Base-by-base conservation (phyloP, 1,140 invertebrate species). In the Zaprionus africanus region DNA sequence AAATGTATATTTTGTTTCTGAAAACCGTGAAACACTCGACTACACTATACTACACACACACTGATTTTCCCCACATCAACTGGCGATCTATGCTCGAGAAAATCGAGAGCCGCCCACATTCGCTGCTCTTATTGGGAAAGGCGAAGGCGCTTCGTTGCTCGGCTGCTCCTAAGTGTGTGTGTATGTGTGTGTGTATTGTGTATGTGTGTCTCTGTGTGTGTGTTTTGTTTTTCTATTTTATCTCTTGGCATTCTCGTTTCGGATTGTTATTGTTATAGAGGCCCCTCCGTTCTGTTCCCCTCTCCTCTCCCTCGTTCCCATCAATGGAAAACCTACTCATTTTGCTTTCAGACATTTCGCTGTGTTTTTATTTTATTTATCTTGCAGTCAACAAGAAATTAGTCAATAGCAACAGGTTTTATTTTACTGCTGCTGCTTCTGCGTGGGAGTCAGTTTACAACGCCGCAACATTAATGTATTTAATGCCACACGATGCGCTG, bases 321-420 rank as follows among this genome's bases (percentile, higher is more conserved):
- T 34, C 9, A 56, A 56, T 28, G 38, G 24, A 28, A 79, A 71
- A 63, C 79, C 79, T 81, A 81, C 81, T 75, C 81, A 72, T 58
- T 81, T 71, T 67, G 43, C 51, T 62, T 60, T 68, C 19, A 56
- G 17, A 36, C 59, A 43, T 66, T 36, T 65, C 38, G 38, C 51
- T 61, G 41, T 66, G 34, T 66, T 71, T 66, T 71, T 71, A 64
- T 68, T 56, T 28, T 65, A 73, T 61, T 73, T 76, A 65, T 82
- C 65, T 74, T 60, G 71, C 74, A 71, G 73, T 71, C 56, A 61
- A 72, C 69, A 66, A 71, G 69, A 71, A 79, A 60, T 86, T 74
- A 77, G 72, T 87, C 79, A 82, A 82, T 72, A 69, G 68, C 82
- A 87, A 77, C 79, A 73, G 62, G 82, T 71, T 80, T 66, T 36